Base-by-base conservation (phyloP, 1,140 invertebrate genomes). In the Drosophila murphyi region DNA sequence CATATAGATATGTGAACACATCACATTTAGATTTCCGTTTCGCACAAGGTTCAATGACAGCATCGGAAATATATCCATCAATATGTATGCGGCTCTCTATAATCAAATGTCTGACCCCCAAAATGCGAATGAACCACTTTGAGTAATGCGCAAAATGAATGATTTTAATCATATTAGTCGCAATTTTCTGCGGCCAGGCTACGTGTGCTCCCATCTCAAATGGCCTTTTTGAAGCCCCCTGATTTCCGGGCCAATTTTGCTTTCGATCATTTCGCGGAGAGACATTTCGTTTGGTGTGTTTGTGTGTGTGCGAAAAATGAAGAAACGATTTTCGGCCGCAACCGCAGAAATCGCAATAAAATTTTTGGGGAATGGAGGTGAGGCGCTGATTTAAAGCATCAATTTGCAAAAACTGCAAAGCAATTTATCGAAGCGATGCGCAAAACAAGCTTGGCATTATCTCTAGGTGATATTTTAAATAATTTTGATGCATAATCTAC, bases 81-180 rank as follows among this genome's bases (percentile, higher is more conserved):
- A 6, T 43, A 43, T 43, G 1, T 43, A 6, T 43, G 6, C n/a
- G 39, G 57, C 74, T 69, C 51, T 47, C 72, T 67, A 72, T 88
- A 88, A 88, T 88, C 83, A 88, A 88, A 68, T 88, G 83, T 88
- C 80, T 88, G 83, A 88, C 83, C 83, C 65, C 37, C 31, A 10
- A 12, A 57, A 67, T 29, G 50, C 48, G 41, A 43, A 67, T 35
- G 37, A 35, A 28, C 31, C 71, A 48, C 34, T 75, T 78, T 77
- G 41, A 48, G 55, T 87, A 80, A 87, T 87, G 69, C 79, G 69
- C 54, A 68, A 87, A 87, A 82, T 87, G 80, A 87, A 87, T 80
- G 85, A 87, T 71, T 71, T 88, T 83, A 88, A 88, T 88, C 83
- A 88, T 72, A 88, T 88, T 88, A 89, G 62, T 51, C 59, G 37